Conservation (phyloP, 1,140 invertebrate genomes). For the Monochamus saltuarius region DNA sequence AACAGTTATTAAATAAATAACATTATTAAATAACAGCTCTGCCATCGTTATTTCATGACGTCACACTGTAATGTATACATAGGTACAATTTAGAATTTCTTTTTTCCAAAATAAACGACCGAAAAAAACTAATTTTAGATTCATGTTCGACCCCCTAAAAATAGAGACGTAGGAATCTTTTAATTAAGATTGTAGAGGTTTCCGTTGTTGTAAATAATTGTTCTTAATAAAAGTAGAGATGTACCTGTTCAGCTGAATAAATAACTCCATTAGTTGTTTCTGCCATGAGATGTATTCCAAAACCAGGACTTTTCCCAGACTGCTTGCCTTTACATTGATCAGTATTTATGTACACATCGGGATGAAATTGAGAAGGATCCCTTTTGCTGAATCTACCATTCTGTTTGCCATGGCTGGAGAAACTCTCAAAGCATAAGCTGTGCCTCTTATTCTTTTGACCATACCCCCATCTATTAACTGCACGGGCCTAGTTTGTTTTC, state of each 20-base stretch:
- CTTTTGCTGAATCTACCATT: constrained; percentile 90
- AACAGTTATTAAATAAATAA: too few relatives aligned
- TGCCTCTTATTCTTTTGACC: constrained; percentile 90
- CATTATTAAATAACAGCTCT: too few relatives aligned
- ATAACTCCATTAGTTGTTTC: constrained; percentile 89
- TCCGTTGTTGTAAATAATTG: too few relatives aligned
- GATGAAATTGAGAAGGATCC: constrained; percentile 87
- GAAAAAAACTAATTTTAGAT: too few relatives aligned
- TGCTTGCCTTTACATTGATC: constrained; percentile 85
- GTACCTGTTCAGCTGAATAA: constrained; percentile 68
- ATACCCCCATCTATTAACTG: constrained; percentile 81
- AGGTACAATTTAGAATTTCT: too few relatives aligned
- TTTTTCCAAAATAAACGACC: too few relatives aligned
- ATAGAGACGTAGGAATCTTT: too few relatives aligned
- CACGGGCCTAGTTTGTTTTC: constrained; percentile 58
- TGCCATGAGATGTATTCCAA: constrained; percentile 87
- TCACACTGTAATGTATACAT: too few relatives aligned
- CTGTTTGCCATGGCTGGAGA: constrained; percentile 90
- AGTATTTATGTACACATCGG: constrained; percentile 93
- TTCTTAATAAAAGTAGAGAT: too few relatives aligned
- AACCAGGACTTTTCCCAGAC: constrained; percentile 86
- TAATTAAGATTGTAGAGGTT: too few relatives aligned
- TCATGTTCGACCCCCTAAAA: too few relatives aligned
- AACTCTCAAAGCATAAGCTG: constrained; percentile 83
- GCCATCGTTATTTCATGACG: too few relatives aligned